Evolutionary conservation across 2,888 invertebrate species (phyloP), one percentile per base, ranked within the genome.

Genomic region (Harpalus rufipes): DNA sequence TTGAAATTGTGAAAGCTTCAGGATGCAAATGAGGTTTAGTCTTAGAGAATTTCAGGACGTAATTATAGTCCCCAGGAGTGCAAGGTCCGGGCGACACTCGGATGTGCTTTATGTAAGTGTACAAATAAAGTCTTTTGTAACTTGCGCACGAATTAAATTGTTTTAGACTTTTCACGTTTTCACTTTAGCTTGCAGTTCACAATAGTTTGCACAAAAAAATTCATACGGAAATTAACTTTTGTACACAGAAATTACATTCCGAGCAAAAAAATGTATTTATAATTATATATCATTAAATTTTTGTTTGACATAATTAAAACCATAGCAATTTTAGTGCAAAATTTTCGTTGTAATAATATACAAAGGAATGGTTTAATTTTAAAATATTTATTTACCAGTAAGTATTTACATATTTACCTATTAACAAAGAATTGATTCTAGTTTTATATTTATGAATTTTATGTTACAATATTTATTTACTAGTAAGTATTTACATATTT

Each of bases 21-120:
- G 7, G 18, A 74, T 74, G 72, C 72, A 74, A 74, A 74, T 74
- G 72, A 74, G 72, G 44, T 74, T 44, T 74, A 74, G 72, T 44
- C 44, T 39, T 32, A n/a, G 76, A 44, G 25, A 56, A 76, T 16
- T 74, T 68, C 39, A 14, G 21, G 78, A 78, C 58, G 56, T 78
- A 78, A 78, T 78, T 78, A 78, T 78, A 21, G 25, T 14, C 18
- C 78, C 76, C 76, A 41, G 25, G 58, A 58, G 51, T 32, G 32
- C 32, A 78, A 8, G 65, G 61, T 25, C 12, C 8, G 25, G 21
- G 72, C 44, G 61, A 80, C 80, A 80, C 80, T 80, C 58, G 80
- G 80, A 80, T 80, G 80, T 80, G 61, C 80, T 80, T 80, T 80
- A 44, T 79, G 61, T 41, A 80, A 80, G 80, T 80, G 61, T 80